phyloP scores from a whole-genome alignment of 2,113 vertebrate species.

The Catharus fuscescens region DNA sequence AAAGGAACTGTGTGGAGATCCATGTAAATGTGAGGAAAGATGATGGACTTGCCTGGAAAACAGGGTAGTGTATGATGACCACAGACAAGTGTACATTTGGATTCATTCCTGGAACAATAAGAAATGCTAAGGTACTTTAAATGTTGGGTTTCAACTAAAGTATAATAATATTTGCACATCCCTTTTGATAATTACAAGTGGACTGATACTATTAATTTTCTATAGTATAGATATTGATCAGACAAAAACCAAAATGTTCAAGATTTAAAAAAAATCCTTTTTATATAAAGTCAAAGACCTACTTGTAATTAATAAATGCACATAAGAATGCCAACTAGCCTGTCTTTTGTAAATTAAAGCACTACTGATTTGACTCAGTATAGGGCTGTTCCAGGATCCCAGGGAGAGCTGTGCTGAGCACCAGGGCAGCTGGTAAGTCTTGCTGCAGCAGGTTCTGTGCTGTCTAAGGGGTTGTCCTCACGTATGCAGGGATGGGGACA shows the following conservation, averaged over 20 bases:
- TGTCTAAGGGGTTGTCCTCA: neutral
- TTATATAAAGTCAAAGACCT: slow-evolving; percentile 37
- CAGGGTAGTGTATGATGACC: neutral
- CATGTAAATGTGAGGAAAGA: slow-evolving; percentile 83
- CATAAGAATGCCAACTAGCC: slow-evolving; percentile 49
- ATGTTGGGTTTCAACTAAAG: slow-evolving; percentile 20
- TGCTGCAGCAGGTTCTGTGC: neutral
- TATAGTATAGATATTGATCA: slow-evolving; percentile 17
- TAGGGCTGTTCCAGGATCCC: neutral
- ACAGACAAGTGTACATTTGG: neutral
- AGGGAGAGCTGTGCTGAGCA: neutral
- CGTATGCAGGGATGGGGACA: neutral
- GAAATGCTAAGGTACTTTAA: slow-evolving; percentile 1
- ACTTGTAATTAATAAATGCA: slow-evolving; percentile 64
- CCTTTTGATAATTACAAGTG: slow-evolving; percentile 59
- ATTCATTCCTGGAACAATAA: neutral
- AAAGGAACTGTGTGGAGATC: slow-evolving; percentile 86
- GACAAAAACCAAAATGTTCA: slow-evolving; percentile 61
- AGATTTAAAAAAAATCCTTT: neutral
- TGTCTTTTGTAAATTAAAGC: slow-evolving; percentile 55
- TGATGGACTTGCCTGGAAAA: neutral
- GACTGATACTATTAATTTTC: slow-evolving; percentile 36
- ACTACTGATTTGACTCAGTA: neutral
- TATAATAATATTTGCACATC: slow-evolving; percentile 57
- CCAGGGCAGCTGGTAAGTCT: neutral